Evolutionary conservation across 2,797 vertebrate species (phyloP).

Genomic region (Fratercula arctica): DNA sequence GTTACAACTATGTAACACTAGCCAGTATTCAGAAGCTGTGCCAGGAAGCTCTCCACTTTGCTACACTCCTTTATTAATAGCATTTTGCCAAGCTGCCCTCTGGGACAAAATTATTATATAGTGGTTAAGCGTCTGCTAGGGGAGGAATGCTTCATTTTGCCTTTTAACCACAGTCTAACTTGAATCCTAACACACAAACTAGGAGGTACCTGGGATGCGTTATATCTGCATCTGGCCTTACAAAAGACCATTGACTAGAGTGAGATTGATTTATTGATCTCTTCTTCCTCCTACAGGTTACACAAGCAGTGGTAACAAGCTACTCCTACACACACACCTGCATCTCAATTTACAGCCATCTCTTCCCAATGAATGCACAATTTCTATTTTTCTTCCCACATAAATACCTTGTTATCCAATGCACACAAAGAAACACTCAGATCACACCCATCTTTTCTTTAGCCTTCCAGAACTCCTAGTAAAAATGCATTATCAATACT

Average conservation of each 20-base stretch:
- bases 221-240: background rate
- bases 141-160: conserved; percentile 37
- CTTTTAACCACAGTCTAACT: conserved; percentile 38
- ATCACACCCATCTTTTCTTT: background rate
- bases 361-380: background rate
- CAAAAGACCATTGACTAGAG: background rate
- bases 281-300: background rate
- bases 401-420: background rate
- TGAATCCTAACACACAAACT: background rate
- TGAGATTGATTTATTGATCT: conserved; percentile 23
- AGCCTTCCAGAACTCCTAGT: background rate
- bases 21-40: conserved; percentile 4
- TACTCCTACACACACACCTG: background rate
- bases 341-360: background rate
- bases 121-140: conserved; percentile 45
- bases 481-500: background rate
- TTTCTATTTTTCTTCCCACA: background rate
- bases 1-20: conserved; percentile 16
- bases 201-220: conserved; percentile 32
- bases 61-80: conserved; percentile 43
- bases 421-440: background rate
- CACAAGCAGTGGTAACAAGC: background rate
- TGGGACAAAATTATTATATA: conserved; percentile 36
- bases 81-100: conserved; percentile 47
- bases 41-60: conserved; percentile 39